These are phyloP conservation scores for Amorpha juglandis DNA, from an alignment of 2,888 invertebrate genomes.

Conservation along the genomic window DNA sequence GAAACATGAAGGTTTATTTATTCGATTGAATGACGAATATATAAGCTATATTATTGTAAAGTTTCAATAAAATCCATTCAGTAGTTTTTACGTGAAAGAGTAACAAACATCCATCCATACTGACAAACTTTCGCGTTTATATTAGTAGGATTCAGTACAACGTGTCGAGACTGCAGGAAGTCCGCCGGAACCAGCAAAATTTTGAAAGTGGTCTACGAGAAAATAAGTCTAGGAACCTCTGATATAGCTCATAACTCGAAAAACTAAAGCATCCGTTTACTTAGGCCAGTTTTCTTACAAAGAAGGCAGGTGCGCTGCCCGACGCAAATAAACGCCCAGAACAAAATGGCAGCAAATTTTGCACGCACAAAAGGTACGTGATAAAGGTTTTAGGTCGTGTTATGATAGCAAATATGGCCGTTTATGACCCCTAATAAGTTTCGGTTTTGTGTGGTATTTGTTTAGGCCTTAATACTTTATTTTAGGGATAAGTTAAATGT, in stretches of 20 bases:
- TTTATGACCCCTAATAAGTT: slow-evolving; percentile 38
- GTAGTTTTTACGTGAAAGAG: no score
- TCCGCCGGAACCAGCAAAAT: no score
- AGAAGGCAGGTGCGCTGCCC: slow-evolving; percentile 2
- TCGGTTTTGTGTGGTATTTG: slow-evolving; percentile 36
- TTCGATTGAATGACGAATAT: no score
- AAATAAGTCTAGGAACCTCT: no score
- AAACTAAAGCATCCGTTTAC: slow-evolving; percentile 15
- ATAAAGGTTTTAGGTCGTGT: slow-evolving; percentile 36
- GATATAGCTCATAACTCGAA: background rate
- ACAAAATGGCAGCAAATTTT: slow-evolving; percentile 10
- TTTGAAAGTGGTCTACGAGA: no score
- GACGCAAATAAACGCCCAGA: background rate
- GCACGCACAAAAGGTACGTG: slow-evolving; percentile 31
- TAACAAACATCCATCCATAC: no score
- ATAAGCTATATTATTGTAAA: no score
- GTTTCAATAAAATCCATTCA: no score
- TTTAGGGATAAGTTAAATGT: slow-evolving; percentile 19
- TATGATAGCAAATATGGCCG: slow-evolving; percentile 38
- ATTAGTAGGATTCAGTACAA: no score
- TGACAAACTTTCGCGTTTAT: no score
- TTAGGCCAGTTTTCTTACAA: slow-evolving; percentile 16
- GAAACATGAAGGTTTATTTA: background rate
- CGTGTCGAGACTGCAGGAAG: no score
- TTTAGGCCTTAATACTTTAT: slow-evolving; percentile 35